Evolutionary conservation across 1,140 invertebrate species (phyloP), one percentile per base, ranked within the genome.

Genomic region (Chrysomallon squamiferum): DNA sequence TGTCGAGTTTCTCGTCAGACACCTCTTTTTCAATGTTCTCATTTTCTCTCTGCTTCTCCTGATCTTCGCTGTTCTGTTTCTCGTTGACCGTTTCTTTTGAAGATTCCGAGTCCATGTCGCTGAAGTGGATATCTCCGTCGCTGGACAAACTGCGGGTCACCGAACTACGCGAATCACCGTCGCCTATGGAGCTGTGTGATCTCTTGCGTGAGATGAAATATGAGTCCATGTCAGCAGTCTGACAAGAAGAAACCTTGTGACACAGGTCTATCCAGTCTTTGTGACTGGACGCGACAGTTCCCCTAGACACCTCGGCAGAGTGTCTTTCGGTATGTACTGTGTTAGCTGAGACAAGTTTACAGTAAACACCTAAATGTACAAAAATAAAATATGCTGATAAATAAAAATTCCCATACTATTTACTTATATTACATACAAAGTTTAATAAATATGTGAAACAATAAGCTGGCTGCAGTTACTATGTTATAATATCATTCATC

Each of bases 271-370:
- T 89, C 96, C 96, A 99, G 78, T 90, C 90, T 79, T 90, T 88
- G 91, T 99, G 96, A 87, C 96, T 92, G 64, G 94, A 88, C 73
- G 90, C 88, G 77, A 94, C 90, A 65, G 89, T 90, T 66, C 96
- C 96, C 96, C 95, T 64, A 98, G 89, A 75, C 93, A 90, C 69
- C 87, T 85, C 61, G 96, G 95, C 77, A 98, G 88, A 76, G 93
- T 92, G 80, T 93, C 91, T 52, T 89, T 87, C 22, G 88, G 87
- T 49, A 89, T 84, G 76, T 89, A 88, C 27, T 77, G 61, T 49
- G 73, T 69, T n/a, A 88, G 70, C 68, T 91, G 89, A 27, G 93
- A 91, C 80, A 95, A 89, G 81, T 92, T 97, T 62, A 98, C 93
- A 25, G 96, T 98, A 85, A 93, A 97, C 54, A 99, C 96, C 86